Percentiles rank a stretch among this genome's conserved stretches.
Conservation (phyloP, 2,888 invertebrate genomes). For the Drosophila testacea region DNA sequence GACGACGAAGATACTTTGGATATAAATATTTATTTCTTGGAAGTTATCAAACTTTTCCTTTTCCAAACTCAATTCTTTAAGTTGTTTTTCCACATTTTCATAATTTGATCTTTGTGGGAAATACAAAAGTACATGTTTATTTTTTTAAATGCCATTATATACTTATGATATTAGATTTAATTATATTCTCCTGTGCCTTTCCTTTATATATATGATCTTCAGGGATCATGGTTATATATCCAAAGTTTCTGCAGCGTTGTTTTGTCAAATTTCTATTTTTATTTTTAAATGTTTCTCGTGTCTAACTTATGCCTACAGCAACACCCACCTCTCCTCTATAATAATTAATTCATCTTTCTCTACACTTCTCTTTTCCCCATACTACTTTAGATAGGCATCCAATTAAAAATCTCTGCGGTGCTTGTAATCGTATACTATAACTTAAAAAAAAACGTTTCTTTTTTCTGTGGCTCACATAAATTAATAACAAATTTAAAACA, state of each 20-base stretch:
- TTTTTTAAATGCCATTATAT: no score
- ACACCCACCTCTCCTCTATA: background rate
- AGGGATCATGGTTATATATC: no score
- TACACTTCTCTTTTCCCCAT: no score
- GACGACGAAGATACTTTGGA: background rate
- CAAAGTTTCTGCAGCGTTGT: background rate
- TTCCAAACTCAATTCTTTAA: no score
- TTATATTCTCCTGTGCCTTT: no score
- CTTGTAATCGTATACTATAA: conserved; percentile 28
- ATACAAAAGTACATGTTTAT: no score
- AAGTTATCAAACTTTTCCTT: background rate
- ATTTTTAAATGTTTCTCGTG: background rate
- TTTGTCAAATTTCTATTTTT: background rate
- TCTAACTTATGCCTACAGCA: background rate
- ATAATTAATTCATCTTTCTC: background rate
- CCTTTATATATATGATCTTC: no score
- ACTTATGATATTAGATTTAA: no score
- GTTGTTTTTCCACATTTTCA: no score
- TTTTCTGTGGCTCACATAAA: conserved; percentile 56
- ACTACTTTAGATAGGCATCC: background rate
- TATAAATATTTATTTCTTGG: conserved; percentile 25
- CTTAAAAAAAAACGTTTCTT: conserved; percentile 17
- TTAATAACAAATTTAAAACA: conserved; percentile 78
- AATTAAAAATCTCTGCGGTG: conserved; percentile 6
- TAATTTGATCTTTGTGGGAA: no score